These are phyloP conservation scores for Phthorimaea operculella DNA, from an alignment of 1,140 invertebrate species.

Conservation along the genomic window DNA sequence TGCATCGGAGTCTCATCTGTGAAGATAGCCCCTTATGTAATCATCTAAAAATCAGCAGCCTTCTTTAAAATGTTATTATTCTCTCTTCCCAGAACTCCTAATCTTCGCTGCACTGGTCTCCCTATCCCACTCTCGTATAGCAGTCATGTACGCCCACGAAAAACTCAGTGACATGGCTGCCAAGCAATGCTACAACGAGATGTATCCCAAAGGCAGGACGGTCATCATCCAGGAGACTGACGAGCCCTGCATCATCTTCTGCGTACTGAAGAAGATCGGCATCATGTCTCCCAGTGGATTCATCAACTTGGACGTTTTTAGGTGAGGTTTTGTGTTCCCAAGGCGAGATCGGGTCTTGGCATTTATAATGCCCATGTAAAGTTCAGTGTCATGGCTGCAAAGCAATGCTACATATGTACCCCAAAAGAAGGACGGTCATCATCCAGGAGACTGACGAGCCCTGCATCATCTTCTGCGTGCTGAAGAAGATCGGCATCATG, in stretches of 20 bases:
- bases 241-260: constrained; percentile 53
- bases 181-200: constrained; percentile 44
- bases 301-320: constrained; percentile 48
- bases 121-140: constrained; percentile 30
- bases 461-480: constrained; percentile 54
- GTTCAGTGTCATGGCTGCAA: constrained; percentile 39
- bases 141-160: constrained; percentile 58
- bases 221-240: constrained; percentile 49
- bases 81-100: constrained; percentile 14
- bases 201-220: constrained; percentile 39
- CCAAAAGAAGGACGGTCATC: constrained; percentile 32
- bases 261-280: constrained; percentile 50
- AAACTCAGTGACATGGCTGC: constrained; percentile 44
- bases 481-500: constrained; percentile 55
- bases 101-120: constrained; percentile 19
- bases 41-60: no score
- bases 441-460: constrained; percentile 51
- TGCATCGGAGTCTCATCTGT: no score
- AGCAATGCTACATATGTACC: constrained; percentile 52
- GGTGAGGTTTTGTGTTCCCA: constrained; percentile 20
- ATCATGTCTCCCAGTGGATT: constrained; percentile 45
- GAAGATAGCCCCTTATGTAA: no score
- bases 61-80: no score
- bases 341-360: background rate
- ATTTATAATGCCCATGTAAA: constrained; percentile 40